Conservation (phyloP, 1,140 invertebrate genomes). For the Melitaea cinxia region DNA sequence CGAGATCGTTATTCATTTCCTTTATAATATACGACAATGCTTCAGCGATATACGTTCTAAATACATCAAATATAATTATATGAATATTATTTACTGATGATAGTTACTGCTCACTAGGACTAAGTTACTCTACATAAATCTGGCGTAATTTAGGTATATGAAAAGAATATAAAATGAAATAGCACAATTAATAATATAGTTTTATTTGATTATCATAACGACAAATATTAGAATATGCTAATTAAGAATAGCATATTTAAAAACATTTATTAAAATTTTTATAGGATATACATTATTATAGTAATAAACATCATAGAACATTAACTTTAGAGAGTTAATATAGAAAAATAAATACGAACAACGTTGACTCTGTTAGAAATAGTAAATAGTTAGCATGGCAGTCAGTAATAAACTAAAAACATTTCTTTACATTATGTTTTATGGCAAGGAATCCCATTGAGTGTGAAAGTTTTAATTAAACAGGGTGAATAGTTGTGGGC, state of each 20-base stretch:
- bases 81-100: not conserved
- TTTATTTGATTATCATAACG: slow-evolving; percentile 28
- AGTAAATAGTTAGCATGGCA: not conserved
- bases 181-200: slow-evolving; percentile 11
- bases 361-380: slow-evolving; percentile 9
- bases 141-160: not conserved
- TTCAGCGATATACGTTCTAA: not conserved
- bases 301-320: slow-evolving; percentile 16
- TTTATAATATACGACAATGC: slow-evolving; percentile 18
- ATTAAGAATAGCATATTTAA: slow-evolving; percentile 3
- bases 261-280: slow-evolving; percentile 15
- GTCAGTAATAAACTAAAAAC: not conserved
- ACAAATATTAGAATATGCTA: slow-evolving; percentile 17
- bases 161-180: slow-evolving; percentile 24
- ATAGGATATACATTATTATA: slow-evolving; percentile 15
- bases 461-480: slow-evolving; percentile 1
- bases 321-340: slow-evolving; percentile 20
- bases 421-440: not conserved
- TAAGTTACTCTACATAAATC: no score
- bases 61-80: not conserved
- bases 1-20: slow-evolving; percentile 30
- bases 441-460: not conserved
- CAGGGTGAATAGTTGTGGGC: not conserved
- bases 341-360: slow-evolving; percentile 23
- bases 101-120: not conserved